phyloP scores from a whole-genome alignment of 2,797 vertebrate genomes.

The Chaunax sp. region DNA sequence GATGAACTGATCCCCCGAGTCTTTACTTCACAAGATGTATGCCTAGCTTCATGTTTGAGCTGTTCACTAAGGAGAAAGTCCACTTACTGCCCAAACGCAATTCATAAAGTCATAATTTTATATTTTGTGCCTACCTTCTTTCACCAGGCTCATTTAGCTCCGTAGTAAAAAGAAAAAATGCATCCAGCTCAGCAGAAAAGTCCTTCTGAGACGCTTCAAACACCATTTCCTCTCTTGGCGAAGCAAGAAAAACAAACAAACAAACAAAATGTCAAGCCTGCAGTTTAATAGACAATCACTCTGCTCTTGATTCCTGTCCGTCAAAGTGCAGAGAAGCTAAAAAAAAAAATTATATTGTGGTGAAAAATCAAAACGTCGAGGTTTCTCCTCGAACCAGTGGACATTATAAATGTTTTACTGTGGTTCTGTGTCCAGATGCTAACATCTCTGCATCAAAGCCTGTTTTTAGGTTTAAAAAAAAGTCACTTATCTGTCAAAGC shows the following conservation, averaged over 20 bases:
- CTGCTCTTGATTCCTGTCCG: slow-evolving; percentile 12
- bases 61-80: too few relatives aligned
- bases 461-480: not conserved
- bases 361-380: slow-evolving; percentile 27
- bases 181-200: slow-evolving; percentile 10
- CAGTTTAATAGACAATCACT: slow-evolving; percentile 27
- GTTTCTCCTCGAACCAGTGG: not conserved
- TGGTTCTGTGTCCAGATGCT: slow-evolving; percentile 4
- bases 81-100: too few relatives aligned
- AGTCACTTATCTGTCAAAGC: not conserved
- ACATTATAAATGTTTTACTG: not conserved
- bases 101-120: slow-evolving; percentile 2
- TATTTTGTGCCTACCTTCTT: not conserved
- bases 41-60: too few relatives aligned
- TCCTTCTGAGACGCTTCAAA: slow-evolving; percentile 4
- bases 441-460: not conserved
- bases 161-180: not conserved
- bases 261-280: slow-evolving; percentile 48
- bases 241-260: not conserved
- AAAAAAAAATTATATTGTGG: not conserved
- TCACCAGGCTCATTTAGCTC: not conserved
- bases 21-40: too few relatives aligned
- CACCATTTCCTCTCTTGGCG: slow-evolving; percentile 11
- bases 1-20: too few relatives aligned
- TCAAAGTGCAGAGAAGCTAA: slow-evolving; percentile 23